Percentiles rank a stretch among this genome's conserved stretches.
Evolutionary conservation across 2,797 vertebrate genomes (phyloP).

Genomic region (Sebastes nivosus): DNA sequence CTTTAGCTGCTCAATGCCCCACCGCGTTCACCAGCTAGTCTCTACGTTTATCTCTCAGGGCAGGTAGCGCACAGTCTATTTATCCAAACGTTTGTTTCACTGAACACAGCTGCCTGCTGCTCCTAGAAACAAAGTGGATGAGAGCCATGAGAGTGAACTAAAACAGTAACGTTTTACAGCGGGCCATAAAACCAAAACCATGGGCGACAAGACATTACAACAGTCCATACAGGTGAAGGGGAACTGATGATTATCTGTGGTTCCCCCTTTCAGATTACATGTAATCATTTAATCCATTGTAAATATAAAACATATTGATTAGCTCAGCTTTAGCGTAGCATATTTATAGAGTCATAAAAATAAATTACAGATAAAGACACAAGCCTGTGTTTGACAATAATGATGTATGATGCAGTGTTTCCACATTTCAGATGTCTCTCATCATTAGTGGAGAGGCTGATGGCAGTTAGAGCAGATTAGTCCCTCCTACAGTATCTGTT

Average conservation of each 20-base stretch:
- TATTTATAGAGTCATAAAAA: neutral
- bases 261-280: neutral
- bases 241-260: neutral
- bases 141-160: neutral
- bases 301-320: neutral
- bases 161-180: neutral
- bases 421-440: neutral
- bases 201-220: neutral
- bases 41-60: neutral
- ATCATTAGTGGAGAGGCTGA: conserved; percentile 50
- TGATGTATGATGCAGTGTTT: conserved; percentile 1
- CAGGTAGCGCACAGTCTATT: neutral
- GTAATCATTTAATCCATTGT: neutral
- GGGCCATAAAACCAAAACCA: neutral
- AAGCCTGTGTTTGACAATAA: neutral
- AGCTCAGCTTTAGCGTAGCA: neutral
- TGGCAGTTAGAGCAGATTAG: conserved; percentile 61
- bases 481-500: conserved; percentile 65
- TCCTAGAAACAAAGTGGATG: neutral
- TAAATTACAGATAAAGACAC: neutral
- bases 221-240: neutral
- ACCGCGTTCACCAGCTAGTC: neutral
- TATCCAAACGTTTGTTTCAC: neutral
- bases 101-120: neutral
- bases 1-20: neutral